These are phyloP conservation scores for Hydroisotoma schaefferi DNA, from an alignment of 2,888 invertebrate genomes.

Conservation along the genomic window DNA sequence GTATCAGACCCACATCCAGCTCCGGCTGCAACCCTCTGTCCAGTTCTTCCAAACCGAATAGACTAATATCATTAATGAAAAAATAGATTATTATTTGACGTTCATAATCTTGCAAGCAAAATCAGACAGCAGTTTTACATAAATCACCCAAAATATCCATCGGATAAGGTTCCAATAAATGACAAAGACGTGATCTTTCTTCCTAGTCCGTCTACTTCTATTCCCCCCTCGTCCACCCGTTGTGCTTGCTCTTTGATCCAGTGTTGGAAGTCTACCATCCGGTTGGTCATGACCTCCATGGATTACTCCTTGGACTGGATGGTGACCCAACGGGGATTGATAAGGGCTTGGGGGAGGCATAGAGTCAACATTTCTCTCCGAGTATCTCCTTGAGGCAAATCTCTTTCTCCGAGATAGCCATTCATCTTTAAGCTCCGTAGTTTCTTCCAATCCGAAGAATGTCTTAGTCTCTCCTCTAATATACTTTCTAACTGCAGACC, in stretches of 20 bases:
- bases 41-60: conserved; percentile 46
- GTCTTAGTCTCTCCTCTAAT: conserved; percentile 45
- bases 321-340: conserved; percentile 38
- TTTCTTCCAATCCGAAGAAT: conserved; percentile 41
- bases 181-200: conserved; percentile 48
- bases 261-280: conserved; percentile 37
- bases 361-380: conserved; percentile 47
- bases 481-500: conserved; percentile 44
- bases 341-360: conserved; percentile 49
- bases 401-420: conserved; percentile 47
- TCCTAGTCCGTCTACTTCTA: conserved; percentile 43
- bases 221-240: conserved; percentile 22
- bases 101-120: not conserved
- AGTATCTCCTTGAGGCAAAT: conserved; percentile 46
- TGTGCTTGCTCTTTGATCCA: conserved; percentile 36
- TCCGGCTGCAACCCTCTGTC: conserved; percentile 47
- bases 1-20: conserved; percentile 48
- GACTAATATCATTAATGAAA: conserved; percentile 28
- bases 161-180: conserved; percentile 48
- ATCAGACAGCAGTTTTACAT: not conserved
- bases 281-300: conserved; percentile 36
- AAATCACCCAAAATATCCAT: conserved; percentile 47
- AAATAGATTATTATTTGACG: not conserved
- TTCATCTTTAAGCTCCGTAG: conserved; percentile 44
- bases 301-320: conserved; percentile 28